phyloP scores from a whole-genome alignment of 2,113 vertebrate genomes.

The Hipposideros armiger region DNA sequence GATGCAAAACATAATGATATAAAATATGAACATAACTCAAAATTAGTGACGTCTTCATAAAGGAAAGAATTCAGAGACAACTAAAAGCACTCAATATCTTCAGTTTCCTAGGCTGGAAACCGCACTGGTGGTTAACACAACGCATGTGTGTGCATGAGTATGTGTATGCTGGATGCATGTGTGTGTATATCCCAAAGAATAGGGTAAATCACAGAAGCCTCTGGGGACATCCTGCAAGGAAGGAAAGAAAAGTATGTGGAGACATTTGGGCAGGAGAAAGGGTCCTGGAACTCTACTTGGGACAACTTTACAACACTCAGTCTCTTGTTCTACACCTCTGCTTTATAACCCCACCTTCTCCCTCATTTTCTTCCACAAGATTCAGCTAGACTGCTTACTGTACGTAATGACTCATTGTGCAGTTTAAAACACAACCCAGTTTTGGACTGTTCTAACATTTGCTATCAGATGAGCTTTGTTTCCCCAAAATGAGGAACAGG shows the following conservation, averaged over 20 bases:
- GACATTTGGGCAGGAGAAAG: neutral
- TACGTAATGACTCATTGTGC: neutral
- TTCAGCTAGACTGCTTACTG: neutral
- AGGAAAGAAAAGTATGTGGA: neutral
- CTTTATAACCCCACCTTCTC: neutral
- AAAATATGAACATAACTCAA: neutral
- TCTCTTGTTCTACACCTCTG: neutral
- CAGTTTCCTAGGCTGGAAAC: neutral
- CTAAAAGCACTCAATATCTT: neutral
- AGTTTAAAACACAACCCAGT: neutral
- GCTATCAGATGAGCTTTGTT: neutral
- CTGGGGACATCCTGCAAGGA: neutral
- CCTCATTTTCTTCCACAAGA: neutral
- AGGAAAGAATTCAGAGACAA: neutral
- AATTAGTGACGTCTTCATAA: neutral
- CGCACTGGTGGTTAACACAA: neutral
- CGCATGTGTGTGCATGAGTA: neutral
- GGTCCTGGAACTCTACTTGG: neutral
- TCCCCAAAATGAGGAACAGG: constrained; percentile 13
- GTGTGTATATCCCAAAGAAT: neutral
- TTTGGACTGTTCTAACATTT: neutral
- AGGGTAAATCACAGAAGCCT: neutral
- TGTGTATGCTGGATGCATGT: neutral
- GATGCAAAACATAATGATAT: neutral
- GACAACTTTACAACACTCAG: neutral